Base-by-base conservation (phyloP, 2,113 vertebrate genomes). In the Mormoops blainvillei region DNA sequence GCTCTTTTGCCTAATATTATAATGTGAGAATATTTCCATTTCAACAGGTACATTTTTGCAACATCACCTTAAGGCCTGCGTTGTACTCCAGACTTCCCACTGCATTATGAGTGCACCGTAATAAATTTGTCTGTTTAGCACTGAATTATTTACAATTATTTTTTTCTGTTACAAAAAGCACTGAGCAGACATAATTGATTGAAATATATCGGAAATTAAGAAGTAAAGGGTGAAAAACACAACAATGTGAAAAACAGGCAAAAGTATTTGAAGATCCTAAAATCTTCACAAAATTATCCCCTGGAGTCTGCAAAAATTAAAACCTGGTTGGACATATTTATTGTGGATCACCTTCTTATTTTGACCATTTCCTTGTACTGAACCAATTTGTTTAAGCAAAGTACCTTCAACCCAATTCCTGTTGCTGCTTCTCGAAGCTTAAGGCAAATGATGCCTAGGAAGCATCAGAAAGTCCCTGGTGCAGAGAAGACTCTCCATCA, bases 201-300 rank as follows among this genome's bases (percentile, higher is more conserved):
- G 68, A 93, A 87, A 71, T 94, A 67, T 73, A 95, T 94, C 91
- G 36, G 43, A 83, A 96, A 94, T 78, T 88, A 89, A 95, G 81
- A 96, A 50, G 6, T 45, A 45, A 28, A 85, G 7, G 18, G 18
- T 93, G 16, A 82, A 95, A 70, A 73, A 68, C 43, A 41, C 19
- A 50, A 54, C 70, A 36, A 28, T 36, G 10, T 68, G 45, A 89
- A 92, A 86, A 83, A 41, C 28, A 82, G 74, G 80, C 61, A 65
- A 90, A 80, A 80, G 24, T 50, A 65, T 33, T 3, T 38, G 68
- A 65, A 52, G 68, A 61, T 91, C 24, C 43, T 41, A 88, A 73
- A 87, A 54, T 65, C 61, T 80, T 87, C 61, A 68, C 4, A 84
- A 48, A 92, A 78, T 43, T 89, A 33, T 73, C 5, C 3, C 50